These are phyloP conservation scores for Baronia brevicornis DNA, from an alignment of 2,888 invertebrate species.

Conservation along the genomic window DNA sequence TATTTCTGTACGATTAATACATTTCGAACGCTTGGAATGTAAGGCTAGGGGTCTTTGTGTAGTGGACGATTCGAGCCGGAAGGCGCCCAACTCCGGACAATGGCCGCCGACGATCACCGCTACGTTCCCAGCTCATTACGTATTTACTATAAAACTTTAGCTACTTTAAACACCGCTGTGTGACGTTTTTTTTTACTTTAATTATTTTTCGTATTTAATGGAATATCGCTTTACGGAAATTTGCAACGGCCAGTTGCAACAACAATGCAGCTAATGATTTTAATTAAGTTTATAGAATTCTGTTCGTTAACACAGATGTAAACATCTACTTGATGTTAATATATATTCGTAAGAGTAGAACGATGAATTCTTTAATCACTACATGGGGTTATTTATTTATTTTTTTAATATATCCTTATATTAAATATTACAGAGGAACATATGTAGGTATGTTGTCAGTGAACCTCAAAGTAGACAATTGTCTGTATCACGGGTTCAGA, in stretches of 20 bases:
- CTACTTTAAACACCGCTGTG: slow-evolving; percentile 40
- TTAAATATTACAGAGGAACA: neutral
- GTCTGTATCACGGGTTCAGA: too few relatives aligned
- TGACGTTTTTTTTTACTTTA: slow-evolving; percentile 25
- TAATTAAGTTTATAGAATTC: too few relatives aligned
- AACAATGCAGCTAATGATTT: slow-evolving; percentile 16
- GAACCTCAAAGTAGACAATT: too few relatives aligned
- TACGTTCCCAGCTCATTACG: slow-evolving; percentile 67
- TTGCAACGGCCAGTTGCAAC: slow-evolving; percentile 16
- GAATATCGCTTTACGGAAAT: slow-evolving; percentile 19
- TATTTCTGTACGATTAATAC: slow-evolving; percentile 24
- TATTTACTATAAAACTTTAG: slow-evolving; percentile 61
- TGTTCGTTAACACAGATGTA: too few relatives aligned
- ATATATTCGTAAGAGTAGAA: too few relatives aligned
- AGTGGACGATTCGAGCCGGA: slow-evolving; percentile 53
- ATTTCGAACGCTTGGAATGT: slow-evolving; percentile 35
- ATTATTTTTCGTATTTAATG: slow-evolving; percentile 23
- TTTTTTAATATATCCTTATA: neutral
- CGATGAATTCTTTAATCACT: too few relatives aligned
- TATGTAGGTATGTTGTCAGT: too few relatives aligned
- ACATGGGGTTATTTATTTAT: too few relatives aligned
- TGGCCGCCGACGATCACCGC: slow-evolving; percentile 60
- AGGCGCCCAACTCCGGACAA: slow-evolving; percentile 65
- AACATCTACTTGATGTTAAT: too few relatives aligned
- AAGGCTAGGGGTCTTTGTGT: slow-evolving; percentile 40